Evolutionary conservation across 2,888 invertebrate genomes (phyloP).

Genomic region (Prenolepis imparis): DNA sequence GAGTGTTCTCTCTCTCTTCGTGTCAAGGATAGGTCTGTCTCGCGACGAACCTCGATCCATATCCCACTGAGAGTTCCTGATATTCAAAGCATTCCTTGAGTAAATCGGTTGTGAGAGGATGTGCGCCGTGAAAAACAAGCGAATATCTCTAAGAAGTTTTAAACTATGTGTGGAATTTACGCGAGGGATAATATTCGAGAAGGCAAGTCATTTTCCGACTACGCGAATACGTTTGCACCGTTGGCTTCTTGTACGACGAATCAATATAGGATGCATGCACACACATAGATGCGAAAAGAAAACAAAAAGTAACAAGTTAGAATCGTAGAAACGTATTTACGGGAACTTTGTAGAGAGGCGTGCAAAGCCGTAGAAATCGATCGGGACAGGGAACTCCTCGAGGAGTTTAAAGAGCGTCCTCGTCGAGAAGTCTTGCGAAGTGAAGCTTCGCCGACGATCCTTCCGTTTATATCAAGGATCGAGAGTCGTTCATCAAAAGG

Average conservation of each 20-base stretch:
- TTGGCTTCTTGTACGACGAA: not conserved
- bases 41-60: conserved; percentile 11
- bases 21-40: conserved; percentile 6
- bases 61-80: conserved; percentile 69
- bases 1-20: not conserved
- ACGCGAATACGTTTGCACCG: not conserved
- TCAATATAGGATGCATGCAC: not conserved
- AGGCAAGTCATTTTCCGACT: not conserved
- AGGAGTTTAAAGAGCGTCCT: not conserved
- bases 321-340: not conserved
- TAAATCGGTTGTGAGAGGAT: conserved; percentile 39
- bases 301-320: not conserved
- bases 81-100: conserved; percentile 75
- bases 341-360: not conserved
- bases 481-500: not conserved
- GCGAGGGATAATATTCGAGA: not conserved
- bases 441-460: not conserved
- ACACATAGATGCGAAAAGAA: conserved; percentile 8
- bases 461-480: not conserved
- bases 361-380: not conserved
- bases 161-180: not conserved
- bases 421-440: not conserved
- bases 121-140: conserved; percentile 3
- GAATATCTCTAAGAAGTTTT: not conserved
- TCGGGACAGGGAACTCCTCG: conserved; percentile 13